Evolutionary conservation across 2,797 vertebrate species (phyloP), one percentile per base, ranked within the genome.

Genomic region (Gadopsis bispinosus): DNA sequence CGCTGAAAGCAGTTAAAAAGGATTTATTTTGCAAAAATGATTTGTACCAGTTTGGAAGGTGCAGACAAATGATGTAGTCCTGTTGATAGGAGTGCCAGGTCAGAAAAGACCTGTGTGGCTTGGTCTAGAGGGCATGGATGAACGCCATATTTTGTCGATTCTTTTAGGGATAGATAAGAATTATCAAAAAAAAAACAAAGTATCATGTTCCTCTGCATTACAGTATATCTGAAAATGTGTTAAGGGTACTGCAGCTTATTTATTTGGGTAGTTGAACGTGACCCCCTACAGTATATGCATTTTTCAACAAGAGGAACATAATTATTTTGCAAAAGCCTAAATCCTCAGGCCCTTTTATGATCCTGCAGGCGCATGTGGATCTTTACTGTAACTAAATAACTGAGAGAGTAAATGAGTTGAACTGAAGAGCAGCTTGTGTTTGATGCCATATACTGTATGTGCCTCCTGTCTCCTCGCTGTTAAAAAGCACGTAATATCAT

Each of bases 361-460:
- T 62, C 39, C 3, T 61, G n/a, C 0, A 5, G 11, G 19, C 48
- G 62, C 12, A 37, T 51, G 31, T 14, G 9, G 16, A 63, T 26
- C 5, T 60, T 63, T 19, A 31, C 41, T 63, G 22, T 12, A 33
- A 50, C 14, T 5, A 26, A 43, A 61, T 7, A 61, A 43, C 1
- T 29, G 22, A 29, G 7, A 29, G 33, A n/a, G 1, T 59, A 37
- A 41, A 43, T 43, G 39, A 17, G 13, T 62, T 17, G 17, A 10
- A 16, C 12, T 7, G 13, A 35, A 17, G 50, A 62, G 35, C 19
- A n/a, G 31, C 33, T 41, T 20, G 12, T 41, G 53, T 43, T 29
- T 63, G 26, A 64, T 29, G 48, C n/a, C 29, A 29, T 53, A 19
- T 58, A 26, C 26, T 26, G 26, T 26, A n/a, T 66, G 71, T 71